Base-by-base conservation (phyloP, 1,140 invertebrate species). In the Tetramorium simillimum region DNA sequence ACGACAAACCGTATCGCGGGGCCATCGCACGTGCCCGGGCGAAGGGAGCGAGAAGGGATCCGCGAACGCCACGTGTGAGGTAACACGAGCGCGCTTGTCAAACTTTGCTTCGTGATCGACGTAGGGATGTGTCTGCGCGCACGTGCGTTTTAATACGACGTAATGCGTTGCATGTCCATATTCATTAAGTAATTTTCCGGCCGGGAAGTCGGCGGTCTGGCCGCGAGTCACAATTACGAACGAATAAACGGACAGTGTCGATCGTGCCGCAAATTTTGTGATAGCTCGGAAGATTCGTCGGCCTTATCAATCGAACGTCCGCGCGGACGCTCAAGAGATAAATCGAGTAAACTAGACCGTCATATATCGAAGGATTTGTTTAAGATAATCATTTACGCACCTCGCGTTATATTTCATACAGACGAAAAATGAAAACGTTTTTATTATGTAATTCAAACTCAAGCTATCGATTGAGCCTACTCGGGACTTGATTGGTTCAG, bases 121-220 rank as follows among this genome's bases (percentile, higher is more conserved):
- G 24, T 51, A 67, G 73, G 89, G 86, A 92, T 90, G 87, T 88
- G 90, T 90, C 87, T 91, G 90, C 78, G 86, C 90, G 85, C 92
- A 90, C 90, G 90, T 92, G 93, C 89, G 86, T 92, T 93, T 94
- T 94, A 95, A 95, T 95, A 93, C 90, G 76, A 87, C 91, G 88
- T 94, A 95, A 94, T 94, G 93, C 92, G 89, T 95, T 77, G 94
- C 93, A 92, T 95, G 94, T 93, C 92, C 92, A 91, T 92, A 92
- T 94, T 95, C 95, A 95, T 95, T 95, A 95, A 94, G 91, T 93
- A 92, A 93, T 94, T 94, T 93, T 92, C 89, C 86, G 73, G 6
- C 60, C 87, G 62, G 78, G 70, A 91, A 88, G 86, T 76, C 73
- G 24, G 63, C 53, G 70, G 21, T 67, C 37, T 49, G 28, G n/a